phyloP scores from a whole-genome alignment of 2,113 vertebrate genomes.

The Microcebus tavaratra region DNA sequence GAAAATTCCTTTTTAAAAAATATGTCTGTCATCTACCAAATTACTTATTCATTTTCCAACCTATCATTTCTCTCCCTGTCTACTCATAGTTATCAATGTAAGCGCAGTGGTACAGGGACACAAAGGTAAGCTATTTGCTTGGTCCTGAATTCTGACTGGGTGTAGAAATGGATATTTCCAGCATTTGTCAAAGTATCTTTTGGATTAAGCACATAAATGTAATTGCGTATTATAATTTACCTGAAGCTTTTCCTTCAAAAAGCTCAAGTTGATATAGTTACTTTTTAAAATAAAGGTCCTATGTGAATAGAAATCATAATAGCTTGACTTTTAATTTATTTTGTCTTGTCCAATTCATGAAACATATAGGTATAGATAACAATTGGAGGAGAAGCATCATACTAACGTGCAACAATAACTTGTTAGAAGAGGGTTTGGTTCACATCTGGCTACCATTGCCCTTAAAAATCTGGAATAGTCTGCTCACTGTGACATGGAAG shows the following conservation, averaged over 20 bases:
- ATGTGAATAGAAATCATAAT: background rate
- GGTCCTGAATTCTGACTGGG: background rate
- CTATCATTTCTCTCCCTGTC: background rate
- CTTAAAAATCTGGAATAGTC: background rate
- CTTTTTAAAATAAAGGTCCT: background rate
- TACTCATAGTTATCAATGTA: background rate
- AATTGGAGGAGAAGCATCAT: background rate
- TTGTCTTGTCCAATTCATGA: background rate
- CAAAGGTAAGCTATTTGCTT: background rate
- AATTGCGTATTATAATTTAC: background rate
- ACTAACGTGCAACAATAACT: background rate
- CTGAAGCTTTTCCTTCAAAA: constrained; percentile 38
- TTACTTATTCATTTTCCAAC: background rate
- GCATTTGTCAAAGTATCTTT: constrained; percentile 15
- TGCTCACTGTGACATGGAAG: background rate
- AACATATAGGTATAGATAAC: background rate
- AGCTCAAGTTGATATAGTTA: background rate
- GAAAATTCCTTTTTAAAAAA: background rate
- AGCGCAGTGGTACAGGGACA: background rate
- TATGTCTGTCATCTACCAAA: background rate
- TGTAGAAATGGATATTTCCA: background rate
- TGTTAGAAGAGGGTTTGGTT: background rate
- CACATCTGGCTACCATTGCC: background rate
- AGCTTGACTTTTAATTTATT: constrained; percentile 22
- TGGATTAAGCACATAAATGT: background rate